Conservation (phyloP, 1,140 invertebrate species). For the Ips nitidus region DNA sequence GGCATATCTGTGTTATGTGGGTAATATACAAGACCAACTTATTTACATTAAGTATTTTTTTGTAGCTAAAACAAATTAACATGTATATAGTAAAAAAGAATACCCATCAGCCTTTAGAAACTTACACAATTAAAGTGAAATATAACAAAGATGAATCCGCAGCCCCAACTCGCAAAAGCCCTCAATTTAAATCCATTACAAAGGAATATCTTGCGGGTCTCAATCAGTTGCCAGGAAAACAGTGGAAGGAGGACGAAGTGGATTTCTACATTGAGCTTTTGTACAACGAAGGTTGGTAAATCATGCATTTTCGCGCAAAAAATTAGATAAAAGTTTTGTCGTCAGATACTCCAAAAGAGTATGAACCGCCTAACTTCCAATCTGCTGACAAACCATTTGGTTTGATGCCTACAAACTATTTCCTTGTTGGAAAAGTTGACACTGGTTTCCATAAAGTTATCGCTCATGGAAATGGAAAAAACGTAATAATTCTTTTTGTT, state of each 20-base stretch:
- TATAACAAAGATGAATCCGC: conserved; percentile 17
- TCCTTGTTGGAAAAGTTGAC: conserved; percentile 4
- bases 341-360: conserved; percentile 3
- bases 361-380: conserved; percentile 23
- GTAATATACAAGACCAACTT: conserved; percentile 3
- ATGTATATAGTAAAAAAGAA: conserved; percentile 11
- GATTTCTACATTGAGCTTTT: conserved; percentile 13
- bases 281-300: conserved; percentile 20
- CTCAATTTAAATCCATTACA: neutral
- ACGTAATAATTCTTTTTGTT: conserved; percentile 5
- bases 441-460: conserved; percentile 26
- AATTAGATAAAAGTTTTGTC: neutral
- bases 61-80: conserved; percentile 25
- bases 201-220: conserved; percentile 14
- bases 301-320: neutral
- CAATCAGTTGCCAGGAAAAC: conserved; percentile 10
- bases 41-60: neutral
- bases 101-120: conserved; percentile 14
- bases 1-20: too few species aligned
- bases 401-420: neutral
- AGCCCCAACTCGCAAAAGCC: neutral
- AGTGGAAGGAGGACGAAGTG: conserved; percentile 4
- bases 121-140: conserved; percentile 20
- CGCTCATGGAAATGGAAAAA: conserved; percentile 3
- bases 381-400: neutral